Evolutionary conservation across 2,888 invertebrate genomes (phyloP), one percentile per base, ranked within the genome.

Genomic region (Malachius bipustulatus): DNA sequence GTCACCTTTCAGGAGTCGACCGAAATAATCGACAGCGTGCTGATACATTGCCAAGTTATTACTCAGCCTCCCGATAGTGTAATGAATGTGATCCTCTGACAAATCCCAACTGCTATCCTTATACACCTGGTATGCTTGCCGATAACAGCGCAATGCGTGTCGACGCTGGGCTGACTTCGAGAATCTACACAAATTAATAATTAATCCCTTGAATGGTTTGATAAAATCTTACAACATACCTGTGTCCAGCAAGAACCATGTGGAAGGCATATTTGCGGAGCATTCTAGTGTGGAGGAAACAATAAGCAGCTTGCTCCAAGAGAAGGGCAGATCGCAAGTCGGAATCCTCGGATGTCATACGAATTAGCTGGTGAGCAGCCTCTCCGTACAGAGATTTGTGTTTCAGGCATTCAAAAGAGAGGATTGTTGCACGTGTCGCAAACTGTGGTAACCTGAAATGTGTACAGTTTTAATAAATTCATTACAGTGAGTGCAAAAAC

Each of bases 301-400:
- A 90, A 54, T 91, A 82, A 0, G 96, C 82, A 0, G 96, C 94
- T 61, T 96, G 94, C 60, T 98, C 97, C 32, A 97, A 66, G 35
- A 97, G 65, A 54, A 98, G 67, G 4, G 94, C 97, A 46, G 91
- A 91, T 36, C 91, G 74, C 36, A 98, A 66, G 64, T 97, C 96
- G n/a, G 91, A 89, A 59, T 97, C 96, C 65, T 96, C 94, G 47
- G 88, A 87, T 6, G 93, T 93, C 85, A 96, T 88, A 40, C 91
- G 77, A 48, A 94, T 90, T 32, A 91, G 73, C 59, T 91, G 90
- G 55, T 83, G 83, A 0, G 96, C 94, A n/a, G 96, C 93, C 59
- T 97, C 96, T 8, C 82, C 80, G 54, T 79, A 84, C 48, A 82
- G 66, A 19, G 77, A 77, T 26, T 80, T 71, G 27, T 77, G 75